These are phyloP conservation scores for Eupsilia transversa DNA, from an alignment of 2,888 invertebrate genomes.

Conservation along the genomic window DNA sequence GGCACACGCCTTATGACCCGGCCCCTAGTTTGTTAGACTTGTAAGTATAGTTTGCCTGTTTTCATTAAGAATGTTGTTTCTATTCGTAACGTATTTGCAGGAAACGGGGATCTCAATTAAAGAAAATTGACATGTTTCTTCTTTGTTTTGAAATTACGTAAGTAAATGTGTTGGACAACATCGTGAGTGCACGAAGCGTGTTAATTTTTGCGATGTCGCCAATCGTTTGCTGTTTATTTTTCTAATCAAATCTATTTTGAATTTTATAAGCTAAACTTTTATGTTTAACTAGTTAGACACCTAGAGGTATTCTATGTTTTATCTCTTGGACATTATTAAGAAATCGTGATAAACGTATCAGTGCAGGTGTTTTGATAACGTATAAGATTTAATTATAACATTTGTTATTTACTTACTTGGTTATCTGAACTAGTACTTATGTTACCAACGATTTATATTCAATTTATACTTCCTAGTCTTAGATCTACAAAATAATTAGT, in stretches of 20 bases:
- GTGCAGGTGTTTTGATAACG: conserved; percentile 40
- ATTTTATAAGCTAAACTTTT: background rate
- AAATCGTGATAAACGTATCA: conserved; percentile 18
- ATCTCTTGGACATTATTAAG: conserved; percentile 4
- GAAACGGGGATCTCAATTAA: background rate
- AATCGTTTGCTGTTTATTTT: background rate
- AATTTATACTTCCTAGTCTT: background rate
- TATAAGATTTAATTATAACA: conserved; percentile 8
- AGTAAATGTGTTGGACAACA: background rate
- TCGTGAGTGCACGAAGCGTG: background rate
- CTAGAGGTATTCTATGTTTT: background rate
- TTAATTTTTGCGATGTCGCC: background rate
- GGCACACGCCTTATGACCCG: conserved; percentile 20
- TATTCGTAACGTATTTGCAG: conserved; percentile 8
- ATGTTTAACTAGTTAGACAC: background rate
- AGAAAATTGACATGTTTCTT: background rate
- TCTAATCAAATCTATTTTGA: background rate
- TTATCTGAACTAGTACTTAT: background rate
- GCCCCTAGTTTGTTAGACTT: conserved; percentile 38
- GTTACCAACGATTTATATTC: conserved; percentile 7
- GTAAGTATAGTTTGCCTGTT: conserved; percentile 35
- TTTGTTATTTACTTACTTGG: background rate
- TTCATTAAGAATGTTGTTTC: conserved; percentile 33
- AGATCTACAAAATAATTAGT: background rate
- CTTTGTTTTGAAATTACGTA: background rate